Conservation (phyloP, 1,140 invertebrate species). For the Zaprionus davidi region DNA sequence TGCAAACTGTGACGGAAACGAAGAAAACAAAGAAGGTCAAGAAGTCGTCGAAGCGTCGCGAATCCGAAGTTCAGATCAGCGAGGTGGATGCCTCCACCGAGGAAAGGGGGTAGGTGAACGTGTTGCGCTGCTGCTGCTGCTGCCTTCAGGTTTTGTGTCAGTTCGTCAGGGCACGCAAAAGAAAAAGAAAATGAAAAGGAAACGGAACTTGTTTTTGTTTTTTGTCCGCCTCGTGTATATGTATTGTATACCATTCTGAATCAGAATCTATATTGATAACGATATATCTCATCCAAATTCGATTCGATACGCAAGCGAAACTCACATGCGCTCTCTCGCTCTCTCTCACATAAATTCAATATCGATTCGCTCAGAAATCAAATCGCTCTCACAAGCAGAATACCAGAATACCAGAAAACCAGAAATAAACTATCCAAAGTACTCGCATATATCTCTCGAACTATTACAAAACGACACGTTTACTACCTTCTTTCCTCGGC, state of each 20-base stretch:
- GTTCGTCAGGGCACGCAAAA: slow-evolving; percentile 41
- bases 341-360: neutral
- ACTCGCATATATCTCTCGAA: slow-evolving; percentile 78
- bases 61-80: slow-evolving; percentile 92
- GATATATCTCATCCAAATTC: neutral
- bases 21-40: slow-evolving; percentile 94
- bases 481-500: slow-evolving; percentile 85
- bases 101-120: slow-evolving; percentile 92
- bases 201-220: slow-evolving; percentile 3
- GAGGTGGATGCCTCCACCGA: slow-evolving; percentile 89
- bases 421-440: slow-evolving; percentile 69
- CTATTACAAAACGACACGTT: slow-evolving; percentile 87
- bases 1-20: slow-evolving; percentile 92
- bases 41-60: slow-evolving; percentile 92
- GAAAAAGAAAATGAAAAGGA: neutral
- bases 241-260: neutral
- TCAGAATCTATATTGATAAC: neutral
- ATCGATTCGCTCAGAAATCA: slow-evolving; percentile 3
- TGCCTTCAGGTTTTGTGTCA: slow-evolving; percentile 69
- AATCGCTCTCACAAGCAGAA: slow-evolving; percentile 6
- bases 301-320: too few relatives aligned
- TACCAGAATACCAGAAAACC: slow-evolving; percentile 1
- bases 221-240: neutral
- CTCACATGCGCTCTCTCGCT: too few relatives aligned
- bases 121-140: slow-evolving; percentile 61